phyloP scores from a whole-genome alignment of 1,140 invertebrate genomes.

The Drosophila auraria region DNA sequence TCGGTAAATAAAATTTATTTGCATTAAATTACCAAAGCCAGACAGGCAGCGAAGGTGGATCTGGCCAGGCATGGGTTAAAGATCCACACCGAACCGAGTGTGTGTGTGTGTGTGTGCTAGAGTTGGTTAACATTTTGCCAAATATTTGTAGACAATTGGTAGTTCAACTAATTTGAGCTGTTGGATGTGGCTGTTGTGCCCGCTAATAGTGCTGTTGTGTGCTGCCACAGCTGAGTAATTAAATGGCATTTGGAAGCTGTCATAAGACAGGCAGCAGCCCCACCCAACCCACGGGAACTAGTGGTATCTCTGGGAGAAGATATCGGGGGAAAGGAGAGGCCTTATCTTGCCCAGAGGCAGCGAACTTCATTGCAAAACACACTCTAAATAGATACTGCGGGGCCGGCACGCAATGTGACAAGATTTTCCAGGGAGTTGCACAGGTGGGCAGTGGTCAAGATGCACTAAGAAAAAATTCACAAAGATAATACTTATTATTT shows the following conservation, averaged over 20 bases:
- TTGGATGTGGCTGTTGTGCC: slow-evolving; percentile 31
- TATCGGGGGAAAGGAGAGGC: slow-evolving; percentile 7
- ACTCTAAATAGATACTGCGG: slow-evolving; percentile 32
- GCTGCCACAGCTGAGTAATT: slow-evolving; percentile 72
- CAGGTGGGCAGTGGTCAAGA: slow-evolving; percentile 35
- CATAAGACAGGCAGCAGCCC: slow-evolving; percentile 32
- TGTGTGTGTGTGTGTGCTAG: slow-evolving; percentile 7
- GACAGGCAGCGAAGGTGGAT: slow-evolving; percentile 51
- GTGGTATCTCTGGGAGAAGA: slow-evolving; percentile 7
- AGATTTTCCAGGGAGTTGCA: slow-evolving; percentile 51
- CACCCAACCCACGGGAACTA: slow-evolving; percentile 52
- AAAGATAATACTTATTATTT: neutral
- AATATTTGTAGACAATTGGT: slow-evolving; percentile 84
- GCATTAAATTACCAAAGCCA: slow-evolving; percentile 79
- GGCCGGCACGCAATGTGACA: slow-evolving; percentile 67
- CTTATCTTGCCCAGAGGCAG: slow-evolving; percentile 82
- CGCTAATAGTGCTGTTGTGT: slow-evolving; percentile 22
- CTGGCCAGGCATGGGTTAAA: slow-evolving; percentile 12
- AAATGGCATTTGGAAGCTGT: slow-evolving; percentile 64
- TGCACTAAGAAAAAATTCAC: slow-evolving; percentile 12
- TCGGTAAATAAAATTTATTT: slow-evolving; percentile 82
- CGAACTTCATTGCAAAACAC: slow-evolving; percentile 82
- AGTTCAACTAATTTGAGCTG: slow-evolving; percentile 78
- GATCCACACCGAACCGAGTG: neutral
- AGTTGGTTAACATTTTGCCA: slow-evolving; percentile 71